A percentile compares a stretch with the other conserved stretches of the same genome.
phyloP scores from a whole-genome alignment of 2,888 invertebrate genomes.

The Tenthredo scrophulariae region DNA sequence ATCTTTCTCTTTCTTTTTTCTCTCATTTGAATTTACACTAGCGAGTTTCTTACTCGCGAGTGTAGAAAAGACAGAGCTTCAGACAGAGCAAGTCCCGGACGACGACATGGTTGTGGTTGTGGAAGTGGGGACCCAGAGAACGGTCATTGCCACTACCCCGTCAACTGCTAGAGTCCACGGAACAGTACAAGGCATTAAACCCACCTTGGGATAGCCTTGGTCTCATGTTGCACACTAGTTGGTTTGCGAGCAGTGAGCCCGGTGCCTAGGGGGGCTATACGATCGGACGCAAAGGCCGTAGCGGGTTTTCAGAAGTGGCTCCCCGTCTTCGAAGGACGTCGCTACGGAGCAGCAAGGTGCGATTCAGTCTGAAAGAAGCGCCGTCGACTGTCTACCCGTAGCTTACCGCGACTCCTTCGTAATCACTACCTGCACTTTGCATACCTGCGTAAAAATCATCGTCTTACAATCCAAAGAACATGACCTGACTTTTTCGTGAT shows the following conservation, averaged over 20 bases:
- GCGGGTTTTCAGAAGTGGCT: slow-evolving; percentile 53
- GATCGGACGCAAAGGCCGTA: slow-evolving; percentile 52
- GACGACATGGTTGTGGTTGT: slow-evolving; percentile 20
- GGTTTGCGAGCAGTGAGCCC: slow-evolving; percentile 50
- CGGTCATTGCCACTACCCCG: slow-evolving; percentile 78
- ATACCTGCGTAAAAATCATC: slow-evolving; percentile 20
- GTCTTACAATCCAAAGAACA: background rate
- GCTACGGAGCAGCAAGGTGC: slow-evolving; percentile 51
- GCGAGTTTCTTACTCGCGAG: slow-evolving; percentile 8
- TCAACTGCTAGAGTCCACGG: slow-evolving; percentile 42
- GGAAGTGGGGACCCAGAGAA: slow-evolving; percentile 66
- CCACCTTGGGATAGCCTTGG: slow-evolving; percentile 42
- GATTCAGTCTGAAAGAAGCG: slow-evolving; percentile 49
- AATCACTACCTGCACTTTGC: background rate
- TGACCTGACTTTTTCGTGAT: background rate
- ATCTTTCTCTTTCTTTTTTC: background rate
- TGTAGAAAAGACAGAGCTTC: slow-evolving; percentile 20
- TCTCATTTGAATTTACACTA: slow-evolving; percentile 1
- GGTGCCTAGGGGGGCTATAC: slow-evolving; percentile 47
- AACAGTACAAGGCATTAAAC: slow-evolving; percentile 16
- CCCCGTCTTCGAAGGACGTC: slow-evolving; percentile 53
- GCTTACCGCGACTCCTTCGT: slow-evolving; percentile 35
- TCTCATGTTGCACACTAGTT: slow-evolving; percentile 38
- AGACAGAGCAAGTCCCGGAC: slow-evolving; percentile 37
- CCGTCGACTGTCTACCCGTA: slow-evolving; percentile 26